A percentile compares a stretch with the other conserved stretches of the same genome.
Conservation (phyloP, 2,113 vertebrate genomes). For the Ahaetulla prasina region DNA sequence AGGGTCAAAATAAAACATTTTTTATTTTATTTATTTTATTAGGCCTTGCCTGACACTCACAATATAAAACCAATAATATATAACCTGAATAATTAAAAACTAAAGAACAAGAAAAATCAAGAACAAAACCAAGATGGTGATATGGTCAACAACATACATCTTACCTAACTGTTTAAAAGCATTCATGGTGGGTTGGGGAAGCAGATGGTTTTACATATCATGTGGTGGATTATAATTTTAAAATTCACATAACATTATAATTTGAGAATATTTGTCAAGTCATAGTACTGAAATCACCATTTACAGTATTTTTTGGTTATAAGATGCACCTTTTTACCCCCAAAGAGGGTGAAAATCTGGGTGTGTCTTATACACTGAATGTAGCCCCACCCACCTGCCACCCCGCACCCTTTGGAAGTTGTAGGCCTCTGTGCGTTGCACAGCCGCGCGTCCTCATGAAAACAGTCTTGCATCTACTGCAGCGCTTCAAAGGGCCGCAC, state of each 20-base stretch:
- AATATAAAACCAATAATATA: not conserved
- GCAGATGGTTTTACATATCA: not conserved
- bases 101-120: not conserved
- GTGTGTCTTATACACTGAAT: too few species aligned
- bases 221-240: too few species aligned
- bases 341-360: too few species aligned
- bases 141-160: not conserved
- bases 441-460: too few species aligned
- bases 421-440: too few species aligned
- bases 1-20: not conserved
- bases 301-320: too few species aligned
- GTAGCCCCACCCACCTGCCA: too few species aligned
- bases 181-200: not conserved
- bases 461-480: too few species aligned
- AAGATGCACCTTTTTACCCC: too few species aligned
- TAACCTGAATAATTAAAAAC: not conserved
- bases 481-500: too few species aligned
- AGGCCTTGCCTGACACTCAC: not conserved
- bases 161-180: not conserved
- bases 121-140: not conserved
- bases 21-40: not conserved
- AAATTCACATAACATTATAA: too few species aligned
- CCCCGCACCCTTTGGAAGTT: too few species aligned
- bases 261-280: not conserved
- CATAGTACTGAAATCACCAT: not conserved